Evolutionary conservation across 2,113 vertebrate species (phyloP), one percentile per base, ranked within the genome.

Genomic region (Salvelinus fontinalis): DNA sequence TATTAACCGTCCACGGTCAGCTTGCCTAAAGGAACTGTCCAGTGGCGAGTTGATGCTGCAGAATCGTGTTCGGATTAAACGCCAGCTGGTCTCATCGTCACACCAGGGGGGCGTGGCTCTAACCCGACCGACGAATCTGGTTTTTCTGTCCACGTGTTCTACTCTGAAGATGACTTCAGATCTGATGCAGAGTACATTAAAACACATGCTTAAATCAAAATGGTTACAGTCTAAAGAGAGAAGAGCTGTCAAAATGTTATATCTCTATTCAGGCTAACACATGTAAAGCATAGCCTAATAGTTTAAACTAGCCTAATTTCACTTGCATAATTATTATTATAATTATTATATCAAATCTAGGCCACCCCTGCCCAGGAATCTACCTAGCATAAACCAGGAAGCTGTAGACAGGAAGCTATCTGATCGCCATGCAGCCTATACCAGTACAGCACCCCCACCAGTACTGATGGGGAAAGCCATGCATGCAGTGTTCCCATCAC

Each of bases 71-170:
- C n/a, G 39, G 49, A 67, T 54, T 24, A 71, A 39, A 69, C 64
- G 70, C 68, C 73, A 73, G 51, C 12, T 74, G 39, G 27, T 66
- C 66, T 73, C 70, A 4, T 65, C 39, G 62, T 24, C 29, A 44
- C 26, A 27, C 14, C 51, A 48, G 49, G 70, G 74, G 29, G 85
- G 84, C 75, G 81, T 77, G 81, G 67, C 73, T 81, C 26, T 48
- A 31, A n/a, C 18, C 18, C 34, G 13, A 22, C 57, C 67, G 48
- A 76, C 49, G 51, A 79, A 83, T 71, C 71, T 6, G 22, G 27
- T 74, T 75, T 12, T 44, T 44, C 39, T 16, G 51, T 77, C 8
- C 16, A 44, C 6, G 51, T 24, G 5, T 71, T 71, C 29, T 22
- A 12, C 39, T 44, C 7, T 67, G 24, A 62, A 62, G 3, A 54